Conservation (phyloP, 2,888 invertebrate genomes). For the Trichopria drosophilae region DNA sequence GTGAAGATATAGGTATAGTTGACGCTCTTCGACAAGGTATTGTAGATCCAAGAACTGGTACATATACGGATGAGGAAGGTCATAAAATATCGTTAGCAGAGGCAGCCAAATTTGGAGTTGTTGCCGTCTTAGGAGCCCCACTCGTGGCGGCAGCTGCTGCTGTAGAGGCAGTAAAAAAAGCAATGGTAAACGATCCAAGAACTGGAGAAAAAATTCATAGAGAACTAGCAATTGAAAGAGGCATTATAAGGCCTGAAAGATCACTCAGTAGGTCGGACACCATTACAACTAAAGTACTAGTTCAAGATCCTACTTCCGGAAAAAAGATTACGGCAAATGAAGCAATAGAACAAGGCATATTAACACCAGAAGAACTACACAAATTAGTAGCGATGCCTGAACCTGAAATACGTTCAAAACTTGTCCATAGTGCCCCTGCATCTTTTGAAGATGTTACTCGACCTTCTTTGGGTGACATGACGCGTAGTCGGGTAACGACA, state of each 20-base stretch:
- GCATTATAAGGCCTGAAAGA: conserved; percentile 62
- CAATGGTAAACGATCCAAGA: conserved; percentile 75
- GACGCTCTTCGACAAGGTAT: conserved; percentile 79
- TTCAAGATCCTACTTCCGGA: conserved; percentile 57
- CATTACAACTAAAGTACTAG: conserved; percentile 33
- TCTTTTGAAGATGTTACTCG: conserved; percentile 49
- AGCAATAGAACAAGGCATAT: conserved; percentile 63
- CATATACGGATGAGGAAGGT: conserved; percentile 70
- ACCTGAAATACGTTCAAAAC: conserved; percentile 22
- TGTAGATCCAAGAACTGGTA: conserved; percentile 71
- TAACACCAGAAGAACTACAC: conserved; percentile 60
- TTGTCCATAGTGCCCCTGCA: conserved; percentile 8
- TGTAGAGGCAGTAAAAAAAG: conserved; percentile 65
- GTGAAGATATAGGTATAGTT: conserved; percentile 68
- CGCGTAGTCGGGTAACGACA: conserved; percentile 63
- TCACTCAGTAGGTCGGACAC: conserved; percentile 29
- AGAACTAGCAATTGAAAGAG: conserved; percentile 78
- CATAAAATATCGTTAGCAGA: conserved; percentile 71
- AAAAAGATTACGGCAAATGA: conserved; percentile 65
- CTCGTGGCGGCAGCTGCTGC: conserved; percentile 72
- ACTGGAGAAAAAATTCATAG: conserved; percentile 80
- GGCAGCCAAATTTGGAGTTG: conserved; percentile 77
- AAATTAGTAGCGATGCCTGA: conserved; percentile 39
- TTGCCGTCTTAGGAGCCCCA: conserved; percentile 76
- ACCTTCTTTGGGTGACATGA: conserved; percentile 64